These are phyloP conservation scores for Lates calcarifer DNA, from an alignment of 2,113 vertebrate species.

Conservation along the genomic window DNA sequence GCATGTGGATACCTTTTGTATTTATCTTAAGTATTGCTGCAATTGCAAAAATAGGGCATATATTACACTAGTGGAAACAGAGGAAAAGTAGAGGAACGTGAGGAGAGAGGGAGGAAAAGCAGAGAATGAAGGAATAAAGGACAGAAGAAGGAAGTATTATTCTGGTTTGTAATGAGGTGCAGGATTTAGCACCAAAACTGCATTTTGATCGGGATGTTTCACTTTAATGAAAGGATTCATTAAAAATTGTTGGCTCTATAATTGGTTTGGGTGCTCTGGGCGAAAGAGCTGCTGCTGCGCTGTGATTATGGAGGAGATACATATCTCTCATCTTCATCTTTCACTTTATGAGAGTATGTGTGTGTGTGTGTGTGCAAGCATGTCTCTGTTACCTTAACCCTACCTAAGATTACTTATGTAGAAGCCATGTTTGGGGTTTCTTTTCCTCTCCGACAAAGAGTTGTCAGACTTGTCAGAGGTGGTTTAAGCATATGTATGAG, in stretches of 20 bases:
- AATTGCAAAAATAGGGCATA: conserved; percentile 13
- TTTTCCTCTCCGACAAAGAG: conserved; percentile 14
- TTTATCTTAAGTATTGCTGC: background rate
- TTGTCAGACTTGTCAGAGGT: conserved; percentile 45
- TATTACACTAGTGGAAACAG: background rate
- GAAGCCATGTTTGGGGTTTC: background rate
- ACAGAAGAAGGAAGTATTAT: background rate
- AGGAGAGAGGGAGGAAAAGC: background rate
- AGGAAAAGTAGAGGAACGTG: background rate
- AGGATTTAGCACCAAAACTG: conserved; percentile 26
- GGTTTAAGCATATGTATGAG: conserved; percentile 24
- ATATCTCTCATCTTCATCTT: conserved; percentile 6
- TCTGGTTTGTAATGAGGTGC: conserved; percentile 23
- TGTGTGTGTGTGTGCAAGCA: background rate
- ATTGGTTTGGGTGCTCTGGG: conserved; percentile 17
- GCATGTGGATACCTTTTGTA: too few species aligned
- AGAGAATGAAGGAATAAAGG: background rate
- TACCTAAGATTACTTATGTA: background rate
- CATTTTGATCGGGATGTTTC: conserved; percentile 6
- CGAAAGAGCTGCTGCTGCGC: background rate
- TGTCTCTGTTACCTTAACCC: background rate
- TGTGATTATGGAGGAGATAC: background rate
- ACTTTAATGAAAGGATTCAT: conserved; percentile 30
- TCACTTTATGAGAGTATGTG: background rate
- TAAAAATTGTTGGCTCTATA: conserved; percentile 5